Base-by-base conservation (phyloP, 2,888 invertebrate species). In the Watsonalla binaria region DNA sequence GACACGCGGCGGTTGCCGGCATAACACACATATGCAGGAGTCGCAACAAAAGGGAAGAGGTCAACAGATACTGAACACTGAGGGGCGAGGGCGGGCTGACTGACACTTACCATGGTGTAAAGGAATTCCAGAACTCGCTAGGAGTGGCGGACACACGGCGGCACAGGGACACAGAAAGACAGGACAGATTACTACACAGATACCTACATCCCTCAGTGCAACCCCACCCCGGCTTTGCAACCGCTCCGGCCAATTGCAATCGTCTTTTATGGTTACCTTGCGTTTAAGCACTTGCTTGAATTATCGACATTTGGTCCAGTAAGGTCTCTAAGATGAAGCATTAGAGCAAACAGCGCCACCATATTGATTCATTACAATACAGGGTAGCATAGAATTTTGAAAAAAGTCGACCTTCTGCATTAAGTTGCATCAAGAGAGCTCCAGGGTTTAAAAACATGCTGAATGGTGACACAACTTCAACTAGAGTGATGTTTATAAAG, bases 91-190 rank as follows among this genome's bases (percentile, higher is more conserved):
- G 91, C 87, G 90, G 90, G 88, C 85, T 90, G 92, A 91, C 91
- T 93, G 94, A 93, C 94, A 97, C 97, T 97, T 97, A 97, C 97
- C 97, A 96, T 95, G 97, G 96, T 94, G 96, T 96, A 96, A 97
- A 97, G 95, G 96, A 97, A 95, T 96, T 97, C 97, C 97, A 97
- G 96, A 97, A 97, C 95, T 96, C 96, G 96, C 97, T 97, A 96
- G 95, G 92, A 92, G 92, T 92, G 93, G 93, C 93, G 93, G 92
- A 93, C 93, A 93, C 90, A 91, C 91, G 91, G 92, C 92, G 92
- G 91, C 92, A 92, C 93, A 93, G 93, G 93, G 93, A 93, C 93
- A 93, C 93, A 93, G 92, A 92, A 91, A 91, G 92, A 92, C 92
- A 92, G 91, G 92, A 92, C 92, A 92, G 91, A 92, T 92, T 92